Evolutionary conservation across 1,140 invertebrate species (phyloP).

Genomic region (Doryteuthis pealeii): DNA sequence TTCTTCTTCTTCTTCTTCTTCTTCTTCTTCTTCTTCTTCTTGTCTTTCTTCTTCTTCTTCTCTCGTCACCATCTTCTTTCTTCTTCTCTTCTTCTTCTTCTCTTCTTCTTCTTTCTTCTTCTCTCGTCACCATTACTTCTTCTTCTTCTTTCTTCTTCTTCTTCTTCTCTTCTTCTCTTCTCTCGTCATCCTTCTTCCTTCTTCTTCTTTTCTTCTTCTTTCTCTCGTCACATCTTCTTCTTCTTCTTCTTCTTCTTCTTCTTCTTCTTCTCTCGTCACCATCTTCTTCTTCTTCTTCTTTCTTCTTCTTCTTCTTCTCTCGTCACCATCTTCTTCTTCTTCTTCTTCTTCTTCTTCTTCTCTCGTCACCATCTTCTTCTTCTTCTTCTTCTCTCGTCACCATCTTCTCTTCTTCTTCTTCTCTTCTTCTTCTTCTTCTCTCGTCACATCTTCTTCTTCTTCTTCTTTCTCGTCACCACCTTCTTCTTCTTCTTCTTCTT

Average conservation of each 20-base stretch:
- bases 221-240: too few relatives aligned
- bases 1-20: background rate
- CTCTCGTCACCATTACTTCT: background rate
- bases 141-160: conserved; percentile 3
- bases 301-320: background rate
- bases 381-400: background rate
- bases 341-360: background rate
- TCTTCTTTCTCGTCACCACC: too few relatives aligned
- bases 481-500: too few relatives aligned
- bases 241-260: conserved; percentile 12
- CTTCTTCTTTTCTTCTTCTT: too few relatives aligned
- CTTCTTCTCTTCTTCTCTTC: background rate
- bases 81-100: background rate
- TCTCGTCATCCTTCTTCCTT: too few relatives aligned
- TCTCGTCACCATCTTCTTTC: background rate
- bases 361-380: background rate
- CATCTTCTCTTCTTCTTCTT: too few relatives aligned
- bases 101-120: background rate
- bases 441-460: too few relatives aligned
- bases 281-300: background rate
- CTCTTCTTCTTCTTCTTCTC: too few relatives aligned
- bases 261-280: conserved; percentile 11
- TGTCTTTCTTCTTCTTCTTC: conserved; percentile 4
- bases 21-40: too few relatives aligned
- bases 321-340: background rate